These are phyloP conservation scores for Limonius californicus DNA, from an alignment of 1,140 invertebrate genomes.

Conservation along the genomic window DNA sequence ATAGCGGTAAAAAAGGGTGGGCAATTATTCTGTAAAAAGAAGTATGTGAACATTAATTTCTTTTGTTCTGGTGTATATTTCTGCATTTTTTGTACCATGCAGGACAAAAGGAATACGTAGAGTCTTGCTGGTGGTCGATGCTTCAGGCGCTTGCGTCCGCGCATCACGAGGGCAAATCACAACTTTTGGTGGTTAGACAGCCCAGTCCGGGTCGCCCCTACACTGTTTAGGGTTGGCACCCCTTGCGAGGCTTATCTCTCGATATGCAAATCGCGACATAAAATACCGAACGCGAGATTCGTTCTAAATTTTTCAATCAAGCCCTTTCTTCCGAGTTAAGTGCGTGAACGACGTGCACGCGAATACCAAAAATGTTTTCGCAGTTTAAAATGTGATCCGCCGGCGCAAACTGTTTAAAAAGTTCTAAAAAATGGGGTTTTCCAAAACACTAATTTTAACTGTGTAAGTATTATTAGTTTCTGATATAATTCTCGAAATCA, in stretches of 20 bases:
- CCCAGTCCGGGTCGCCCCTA: constrained; percentile 15
- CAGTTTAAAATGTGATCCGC: too few relatives aligned
- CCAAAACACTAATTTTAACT: too few relatives aligned
- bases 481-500: too few relatives aligned
- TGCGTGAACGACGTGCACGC: neutral
- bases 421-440: too few relatives aligned
- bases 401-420: too few relatives aligned
- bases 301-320: constrained; percentile 9
- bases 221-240: constrained; percentile 17
- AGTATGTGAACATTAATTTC: too few relatives aligned
- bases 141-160: constrained; percentile 9
- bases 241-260: constrained; percentile 6
- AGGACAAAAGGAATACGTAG: neutral
- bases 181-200: constrained; percentile 20
- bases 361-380: neutral
- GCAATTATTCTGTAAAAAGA: too few relatives aligned
- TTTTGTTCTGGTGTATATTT: too few relatives aligned
- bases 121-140: neutral
- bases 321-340: neutral
- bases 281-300: neutral
- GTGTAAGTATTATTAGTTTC: too few relatives aligned
- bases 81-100: too few relatives aligned
- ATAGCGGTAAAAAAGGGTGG: too few relatives aligned
- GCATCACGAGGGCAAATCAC: constrained; percentile 17
- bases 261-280: constrained; percentile 15